Percentiles rank a stretch among this genome's conserved stretches.
These are phyloP conservation scores for Elanoides forficatus DNA, from an alignment of 2,113 vertebrate genomes.

Conservation along the genomic window DNA sequence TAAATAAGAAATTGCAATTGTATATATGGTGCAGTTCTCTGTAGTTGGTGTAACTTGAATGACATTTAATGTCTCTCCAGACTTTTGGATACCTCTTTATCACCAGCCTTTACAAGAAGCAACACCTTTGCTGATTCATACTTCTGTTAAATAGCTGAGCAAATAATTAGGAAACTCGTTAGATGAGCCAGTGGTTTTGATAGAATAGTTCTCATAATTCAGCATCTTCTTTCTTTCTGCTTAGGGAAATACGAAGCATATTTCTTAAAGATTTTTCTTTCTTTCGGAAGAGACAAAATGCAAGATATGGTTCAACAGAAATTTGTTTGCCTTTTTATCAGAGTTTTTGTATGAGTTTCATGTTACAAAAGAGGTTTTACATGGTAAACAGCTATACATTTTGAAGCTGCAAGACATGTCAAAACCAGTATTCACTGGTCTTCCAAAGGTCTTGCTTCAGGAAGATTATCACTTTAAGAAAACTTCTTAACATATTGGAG, in stretches of 20 bases:
- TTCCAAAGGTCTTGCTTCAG: neutral
- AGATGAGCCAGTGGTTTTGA: neutral
- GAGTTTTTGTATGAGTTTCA: neutral
- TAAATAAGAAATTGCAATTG: neutral
- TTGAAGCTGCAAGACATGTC: neutral
- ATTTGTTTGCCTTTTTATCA: neutral
- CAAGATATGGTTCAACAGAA: neutral
- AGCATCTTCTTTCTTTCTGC: neutral
- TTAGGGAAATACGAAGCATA: neutral
- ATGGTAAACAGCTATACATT: neutral
- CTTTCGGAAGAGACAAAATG: neutral
- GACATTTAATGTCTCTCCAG: neutral
- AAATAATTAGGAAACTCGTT: neutral
- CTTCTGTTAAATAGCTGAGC: neutral
- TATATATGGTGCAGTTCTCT: neutral
- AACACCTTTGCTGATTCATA: neutral
- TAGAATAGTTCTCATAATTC: neutral
- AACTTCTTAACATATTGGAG: neutral
- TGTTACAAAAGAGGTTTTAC: neutral
- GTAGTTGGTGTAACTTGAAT: neutral
- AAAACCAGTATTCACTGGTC: neutral
- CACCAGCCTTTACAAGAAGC: neutral
- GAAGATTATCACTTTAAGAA: neutral
- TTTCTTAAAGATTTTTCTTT: neutral
- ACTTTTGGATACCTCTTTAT: neutral